Evolutionary conservation across 1,140 invertebrate genomes (phyloP).

Genomic region (Hylyphantes graminicola): DNA sequence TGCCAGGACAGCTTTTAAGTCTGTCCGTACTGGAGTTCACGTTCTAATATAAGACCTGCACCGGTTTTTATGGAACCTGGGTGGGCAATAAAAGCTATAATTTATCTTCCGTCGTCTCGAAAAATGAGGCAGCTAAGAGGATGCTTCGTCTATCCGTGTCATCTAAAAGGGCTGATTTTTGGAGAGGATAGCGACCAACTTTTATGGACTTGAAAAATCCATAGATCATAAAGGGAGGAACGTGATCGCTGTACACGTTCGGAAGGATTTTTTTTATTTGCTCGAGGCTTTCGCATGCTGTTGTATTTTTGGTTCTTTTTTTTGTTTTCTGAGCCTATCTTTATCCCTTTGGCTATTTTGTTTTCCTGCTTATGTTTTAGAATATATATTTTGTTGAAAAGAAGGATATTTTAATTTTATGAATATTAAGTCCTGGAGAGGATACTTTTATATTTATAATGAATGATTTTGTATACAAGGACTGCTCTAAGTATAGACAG

Average conservation of each 20-base stretch:
- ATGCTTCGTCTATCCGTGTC: slow-evolving; percentile 45
- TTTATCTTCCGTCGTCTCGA: slow-evolving; percentile 53
- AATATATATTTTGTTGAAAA: too few relatives aligned
- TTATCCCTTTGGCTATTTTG: too few relatives aligned
- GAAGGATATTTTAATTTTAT: too few relatives aligned
- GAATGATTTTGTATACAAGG: too few relatives aligned
- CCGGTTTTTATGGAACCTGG: slow-evolving; percentile 50
- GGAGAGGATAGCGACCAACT: slow-evolving; percentile 16
- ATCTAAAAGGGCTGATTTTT: slow-evolving; percentile 54
- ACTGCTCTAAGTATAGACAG: too few relatives aligned
- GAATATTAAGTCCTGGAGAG: too few relatives aligned
- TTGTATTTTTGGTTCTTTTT: too few relatives aligned
- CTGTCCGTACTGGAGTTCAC: slow-evolving; percentile 19
- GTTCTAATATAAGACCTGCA: slow-evolving; percentile 46
- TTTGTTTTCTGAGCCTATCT: too few relatives aligned
- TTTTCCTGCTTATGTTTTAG: too few relatives aligned
- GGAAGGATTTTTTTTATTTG: neutral
- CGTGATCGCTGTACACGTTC: slow-evolving; percentile 51
- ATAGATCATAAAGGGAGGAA: slow-evolving; percentile 56
- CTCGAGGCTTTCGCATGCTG: too few relatives aligned
- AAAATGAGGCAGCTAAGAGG: slow-evolving; percentile 33
- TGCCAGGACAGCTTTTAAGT: slow-evolving; percentile 36
- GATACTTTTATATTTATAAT: too few relatives aligned
- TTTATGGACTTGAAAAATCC: slow-evolving; percentile 55
- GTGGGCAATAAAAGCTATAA: slow-evolving; percentile 58